A percentile compares a stretch with the other conserved stretches of the same genome.
Conservation (phyloP, 2,797 vertebrate genomes). For the Carduelis carduelis region DNA sequence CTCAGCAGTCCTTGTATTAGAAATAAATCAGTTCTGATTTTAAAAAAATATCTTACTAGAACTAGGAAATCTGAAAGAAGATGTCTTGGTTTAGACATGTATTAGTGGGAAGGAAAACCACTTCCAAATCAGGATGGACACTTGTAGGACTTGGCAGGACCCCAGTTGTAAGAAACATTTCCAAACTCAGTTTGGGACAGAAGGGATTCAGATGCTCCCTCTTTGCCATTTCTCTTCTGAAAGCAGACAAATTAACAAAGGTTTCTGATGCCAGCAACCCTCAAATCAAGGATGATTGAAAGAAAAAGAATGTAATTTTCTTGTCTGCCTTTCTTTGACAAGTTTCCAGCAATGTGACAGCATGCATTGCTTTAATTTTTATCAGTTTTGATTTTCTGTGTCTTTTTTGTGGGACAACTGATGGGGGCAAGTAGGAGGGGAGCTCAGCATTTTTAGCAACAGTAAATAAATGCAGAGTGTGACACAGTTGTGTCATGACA, state of each 20-base stretch:
- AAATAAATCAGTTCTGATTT: neutral
- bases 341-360: constrained; percentile 2
- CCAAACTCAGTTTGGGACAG: neutral
- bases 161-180: neutral
- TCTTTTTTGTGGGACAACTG: constrained; percentile 5
- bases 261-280: constrained; percentile 29
- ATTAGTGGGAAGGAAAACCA: neutral
- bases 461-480: neutral
- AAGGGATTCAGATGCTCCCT: constrained; percentile 27
- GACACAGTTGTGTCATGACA: constrained; percentile 26
- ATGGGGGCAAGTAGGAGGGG: neutral
- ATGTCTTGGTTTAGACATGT: neutral
- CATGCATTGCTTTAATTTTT: constrained; percentile 35
- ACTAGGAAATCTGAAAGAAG: neutral
- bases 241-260: constrained; percentile 31
- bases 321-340: constrained; percentile 20
- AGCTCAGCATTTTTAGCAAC: constrained; percentile 25
- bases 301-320: constrained; percentile 44
- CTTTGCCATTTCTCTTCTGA: neutral
- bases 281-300: constrained; percentile 49
- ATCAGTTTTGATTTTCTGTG: constrained; percentile 34
- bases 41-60: neutral
- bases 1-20: neutral
- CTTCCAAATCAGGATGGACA: neutral
- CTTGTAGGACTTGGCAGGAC: neutral